phyloP scores from a whole-genome alignment of 1,140 invertebrate genomes.

The Drosophila rufa region DNA sequence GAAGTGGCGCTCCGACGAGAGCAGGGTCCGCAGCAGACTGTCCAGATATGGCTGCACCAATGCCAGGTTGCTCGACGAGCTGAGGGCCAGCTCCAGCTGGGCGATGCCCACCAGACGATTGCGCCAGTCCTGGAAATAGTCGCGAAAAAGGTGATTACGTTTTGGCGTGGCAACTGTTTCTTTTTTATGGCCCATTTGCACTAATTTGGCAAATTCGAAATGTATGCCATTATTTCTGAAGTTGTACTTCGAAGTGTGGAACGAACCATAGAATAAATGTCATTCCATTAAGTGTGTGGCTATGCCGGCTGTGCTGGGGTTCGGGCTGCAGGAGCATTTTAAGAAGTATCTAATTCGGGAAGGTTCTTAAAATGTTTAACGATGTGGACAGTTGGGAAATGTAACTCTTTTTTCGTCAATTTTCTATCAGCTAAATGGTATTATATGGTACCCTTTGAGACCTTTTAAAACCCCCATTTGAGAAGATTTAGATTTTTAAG shows the following conservation, averaged over 20 bases:
- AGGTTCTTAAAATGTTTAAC: not conserved
- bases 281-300: not conserved
- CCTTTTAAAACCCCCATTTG: no score
- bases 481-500: no score
- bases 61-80: constrained; percentile 86
- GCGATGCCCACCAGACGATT: constrained; percentile 87
- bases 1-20: constrained; percentile 82
- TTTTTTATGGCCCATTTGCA: constrained; percentile 22
- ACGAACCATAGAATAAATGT: not conserved
- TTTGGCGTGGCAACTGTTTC: constrained; percentile 24
- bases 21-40: constrained; percentile 88
- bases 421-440: no score
- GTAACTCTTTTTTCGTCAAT: no score
- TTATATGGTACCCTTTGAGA: no score
- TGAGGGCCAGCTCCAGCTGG: constrained; percentile 86
- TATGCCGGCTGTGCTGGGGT: not conserved
- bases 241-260: not conserved
- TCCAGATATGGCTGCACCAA: constrained; percentile 88
- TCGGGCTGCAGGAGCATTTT: not conserved
- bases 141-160: constrained; percentile 19
- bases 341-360: not conserved
- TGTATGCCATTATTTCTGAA: constrained; percentile 21
- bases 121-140: constrained; percentile 86
- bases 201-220: constrained; percentile 27
- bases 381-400: no score